Conservation (phyloP, 2,113 vertebrate genomes). For the Dolichotis patagonum region DNA sequence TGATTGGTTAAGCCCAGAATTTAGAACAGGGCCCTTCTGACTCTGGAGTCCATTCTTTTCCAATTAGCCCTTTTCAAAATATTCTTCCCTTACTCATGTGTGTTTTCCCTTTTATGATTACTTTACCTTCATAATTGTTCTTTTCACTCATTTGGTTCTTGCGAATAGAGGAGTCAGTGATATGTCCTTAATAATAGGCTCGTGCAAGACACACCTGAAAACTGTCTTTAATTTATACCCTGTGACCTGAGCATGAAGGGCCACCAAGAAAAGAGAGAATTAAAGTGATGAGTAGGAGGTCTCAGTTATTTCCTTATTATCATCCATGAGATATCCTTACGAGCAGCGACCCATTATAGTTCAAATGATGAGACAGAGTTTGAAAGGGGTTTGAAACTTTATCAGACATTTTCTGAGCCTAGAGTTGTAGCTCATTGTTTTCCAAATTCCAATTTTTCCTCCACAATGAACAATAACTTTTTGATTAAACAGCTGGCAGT, state of each 20-base stretch:
- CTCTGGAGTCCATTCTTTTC: background rate
- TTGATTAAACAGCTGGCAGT: constrained; percentile 84
- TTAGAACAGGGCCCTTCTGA: background rate
- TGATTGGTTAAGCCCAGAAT: background rate
- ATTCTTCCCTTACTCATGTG: background rate
- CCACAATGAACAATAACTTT: constrained; percentile 81
- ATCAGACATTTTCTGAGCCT: constrained; percentile 21
- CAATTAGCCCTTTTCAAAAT: background rate
- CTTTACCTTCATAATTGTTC: background rate
- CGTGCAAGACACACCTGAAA: constrained; percentile 25
- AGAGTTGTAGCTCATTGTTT: constrained; percentile 70
- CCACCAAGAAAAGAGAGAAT: constrained; percentile 48
- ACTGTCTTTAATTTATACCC: constrained; percentile 1
- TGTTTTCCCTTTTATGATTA: background rate
- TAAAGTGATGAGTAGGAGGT: constrained; percentile 23
- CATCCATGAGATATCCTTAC: constrained; percentile 62
- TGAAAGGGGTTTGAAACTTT: constrained; percentile 73
- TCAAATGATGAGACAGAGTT: constrained; percentile 58
- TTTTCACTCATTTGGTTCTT: constrained; percentile 52
- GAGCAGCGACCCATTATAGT: constrained; percentile 54
- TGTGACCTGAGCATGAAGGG: constrained; percentile 30
- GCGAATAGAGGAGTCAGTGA: constrained; percentile 12
- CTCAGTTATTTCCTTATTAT: constrained; percentile 48
- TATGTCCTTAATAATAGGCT: constrained; percentile 21
- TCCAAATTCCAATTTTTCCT: constrained; percentile 58